Evolutionary conservation across 2,113 vertebrate genomes (phyloP).

Genomic region (Oreochromis spilurus): DNA sequence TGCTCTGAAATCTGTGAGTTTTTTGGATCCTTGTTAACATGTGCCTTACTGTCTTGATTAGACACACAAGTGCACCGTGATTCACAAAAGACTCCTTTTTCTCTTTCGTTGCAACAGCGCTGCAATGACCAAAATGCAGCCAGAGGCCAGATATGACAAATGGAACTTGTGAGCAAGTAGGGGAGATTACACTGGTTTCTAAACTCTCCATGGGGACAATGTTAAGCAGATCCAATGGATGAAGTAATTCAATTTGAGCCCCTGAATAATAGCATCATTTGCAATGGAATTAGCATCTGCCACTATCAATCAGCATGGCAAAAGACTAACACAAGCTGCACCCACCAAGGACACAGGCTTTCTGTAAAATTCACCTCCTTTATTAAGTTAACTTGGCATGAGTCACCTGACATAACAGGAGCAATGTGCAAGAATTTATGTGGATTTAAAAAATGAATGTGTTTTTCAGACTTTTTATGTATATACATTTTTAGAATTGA

Average conservation of each 20-base stretch:
- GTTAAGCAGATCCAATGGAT: constrained; percentile 64
- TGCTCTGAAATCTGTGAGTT: not conserved
- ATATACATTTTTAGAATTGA: not conserved
- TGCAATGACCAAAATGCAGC: not conserved
- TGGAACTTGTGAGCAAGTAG: constrained; percentile 42
- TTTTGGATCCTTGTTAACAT: not conserved
- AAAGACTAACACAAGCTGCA: constrained; percentile 36
- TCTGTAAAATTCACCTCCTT: constrained; percentile 18
- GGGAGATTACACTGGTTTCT: constrained; percentile 61
- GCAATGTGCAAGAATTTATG: not conserved
- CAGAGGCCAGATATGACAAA: constrained; percentile 42
- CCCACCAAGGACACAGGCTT: constrained; percentile 38
- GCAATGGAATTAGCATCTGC: constrained; percentile 61
- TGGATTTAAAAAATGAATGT: not conserved
- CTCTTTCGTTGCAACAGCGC: not conserved
- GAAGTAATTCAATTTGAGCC: constrained; percentile 69
- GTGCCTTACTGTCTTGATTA: not conserved
- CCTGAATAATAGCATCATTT: constrained; percentile 70
- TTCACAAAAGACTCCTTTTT: not conserved
- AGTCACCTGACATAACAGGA: not conserved
- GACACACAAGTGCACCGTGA: not conserved
- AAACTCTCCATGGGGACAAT: constrained; percentile 62
- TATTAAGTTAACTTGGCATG: constrained; percentile 30
- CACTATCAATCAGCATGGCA: constrained; percentile 54
- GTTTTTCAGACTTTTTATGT: not conserved